Evolutionary conservation across 2,888 invertebrate genomes (phyloP).

Genomic region (Blastobasis adustella): DNA sequence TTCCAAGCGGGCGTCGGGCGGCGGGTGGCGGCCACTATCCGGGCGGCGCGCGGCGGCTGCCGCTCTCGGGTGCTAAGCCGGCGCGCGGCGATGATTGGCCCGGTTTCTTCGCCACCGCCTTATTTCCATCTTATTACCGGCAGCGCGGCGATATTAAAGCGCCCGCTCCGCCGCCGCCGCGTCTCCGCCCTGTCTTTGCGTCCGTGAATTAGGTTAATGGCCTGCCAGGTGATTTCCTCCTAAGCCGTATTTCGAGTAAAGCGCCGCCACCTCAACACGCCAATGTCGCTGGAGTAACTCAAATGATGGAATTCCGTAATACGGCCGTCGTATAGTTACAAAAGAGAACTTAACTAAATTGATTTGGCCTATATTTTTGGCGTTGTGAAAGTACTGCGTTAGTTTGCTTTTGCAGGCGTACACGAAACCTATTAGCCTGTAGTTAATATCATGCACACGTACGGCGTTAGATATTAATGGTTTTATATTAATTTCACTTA

Average conservation of each 20-base stretch:
- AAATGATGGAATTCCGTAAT: constrained; percentile 35
- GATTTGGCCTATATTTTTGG: background rate
- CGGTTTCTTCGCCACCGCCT: constrained; percentile 62
- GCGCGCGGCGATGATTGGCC: constrained; percentile 65
- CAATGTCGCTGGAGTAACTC: constrained; percentile 52
- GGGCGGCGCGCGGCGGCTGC: too few species aligned
- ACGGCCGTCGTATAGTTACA: background rate
- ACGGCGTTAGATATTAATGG: too few species aligned
- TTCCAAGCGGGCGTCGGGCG: too few species aligned
- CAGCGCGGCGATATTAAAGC: constrained; percentile 68
- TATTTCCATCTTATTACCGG: constrained; percentile 74
- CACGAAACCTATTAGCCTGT: too few species aligned
- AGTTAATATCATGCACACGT: too few species aligned
- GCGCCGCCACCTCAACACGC: constrained; percentile 57
- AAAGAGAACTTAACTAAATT: background rate
- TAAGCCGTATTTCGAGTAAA: constrained; percentile 63
- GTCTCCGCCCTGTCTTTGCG: constrained; percentile 70
- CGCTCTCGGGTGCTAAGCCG: constrained; percentile 40
- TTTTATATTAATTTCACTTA: too few species aligned
- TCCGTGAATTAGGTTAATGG: constrained; percentile 75
- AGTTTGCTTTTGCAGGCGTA: too few species aligned
- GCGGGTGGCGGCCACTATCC: too few species aligned
- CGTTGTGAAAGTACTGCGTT: too few species aligned
- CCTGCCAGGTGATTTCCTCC: constrained; percentile 73
- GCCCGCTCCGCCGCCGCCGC: constrained; percentile 38